Conservation (phyloP, 2,797 vertebrate genomes). For the Micropoecilia bifurca region DNA sequence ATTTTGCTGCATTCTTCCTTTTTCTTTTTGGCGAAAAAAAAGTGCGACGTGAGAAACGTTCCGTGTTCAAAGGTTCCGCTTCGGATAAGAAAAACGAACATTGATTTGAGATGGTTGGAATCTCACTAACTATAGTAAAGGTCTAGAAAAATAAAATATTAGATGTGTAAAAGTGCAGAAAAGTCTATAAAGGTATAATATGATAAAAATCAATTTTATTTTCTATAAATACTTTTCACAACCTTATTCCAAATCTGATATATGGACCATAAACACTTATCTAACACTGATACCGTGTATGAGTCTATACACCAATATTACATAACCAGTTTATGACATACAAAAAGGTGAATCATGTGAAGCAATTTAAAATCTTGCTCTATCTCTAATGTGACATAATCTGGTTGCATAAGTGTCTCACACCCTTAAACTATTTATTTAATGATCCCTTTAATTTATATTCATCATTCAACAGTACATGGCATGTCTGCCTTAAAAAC, state of each 20-base stretch:
- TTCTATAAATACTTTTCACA: not conserved
- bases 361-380: not conserved
- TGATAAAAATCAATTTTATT: not conserved
- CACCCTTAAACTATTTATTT: not conserved
- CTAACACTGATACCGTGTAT: too few relatives aligned
- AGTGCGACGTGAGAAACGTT: not conserved
- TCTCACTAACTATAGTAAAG: not conserved
- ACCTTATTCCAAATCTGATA: not conserved
- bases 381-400: not conserved
- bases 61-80: constrained; percentile 44
- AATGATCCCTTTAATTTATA: not conserved
- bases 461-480: not conserved
- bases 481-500: not conserved
- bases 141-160: not conserved
- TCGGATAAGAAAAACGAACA: not conserved
- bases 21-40: not conserved
- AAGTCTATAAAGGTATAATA: not conserved
- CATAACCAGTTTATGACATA: not conserved
- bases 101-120: not conserved
- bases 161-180: not conserved
- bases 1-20: constrained; percentile 3
- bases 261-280: not conserved
- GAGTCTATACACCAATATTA: not conserved
- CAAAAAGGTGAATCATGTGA: not conserved
- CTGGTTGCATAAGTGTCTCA: not conserved